These are phyloP conservation scores for Limonius californicus DNA, from an alignment of 1,140 invertebrate species.

Conservation along the genomic window DNA sequence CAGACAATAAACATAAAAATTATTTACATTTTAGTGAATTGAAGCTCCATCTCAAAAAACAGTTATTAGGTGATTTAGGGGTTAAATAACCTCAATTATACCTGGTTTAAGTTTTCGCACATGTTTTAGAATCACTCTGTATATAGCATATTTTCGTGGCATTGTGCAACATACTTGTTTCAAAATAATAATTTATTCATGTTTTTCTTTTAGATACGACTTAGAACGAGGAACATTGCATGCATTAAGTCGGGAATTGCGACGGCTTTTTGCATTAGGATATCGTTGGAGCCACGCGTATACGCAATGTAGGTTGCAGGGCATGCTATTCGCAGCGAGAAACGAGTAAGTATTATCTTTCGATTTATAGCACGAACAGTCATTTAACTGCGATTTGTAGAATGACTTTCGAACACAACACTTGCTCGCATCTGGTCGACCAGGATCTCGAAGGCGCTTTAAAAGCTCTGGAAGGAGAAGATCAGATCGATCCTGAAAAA, in stretches of 20 bases:
- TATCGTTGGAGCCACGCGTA: constrained; percentile 78
- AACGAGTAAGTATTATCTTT: constrained; percentile 47
- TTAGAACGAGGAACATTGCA: constrained; percentile 61
- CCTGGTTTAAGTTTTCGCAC: no score
- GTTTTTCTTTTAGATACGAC: constrained; percentile 53
- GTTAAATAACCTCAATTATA: no score
- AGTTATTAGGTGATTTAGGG: no score
- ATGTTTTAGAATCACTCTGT: no score
- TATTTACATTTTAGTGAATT: no score
- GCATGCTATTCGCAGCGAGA: constrained; percentile 62
- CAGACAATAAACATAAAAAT: no score
- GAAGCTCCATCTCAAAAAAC: no score
- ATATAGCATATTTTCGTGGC: no score
- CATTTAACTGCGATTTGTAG: constrained; percentile 4
- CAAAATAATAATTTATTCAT: no score
- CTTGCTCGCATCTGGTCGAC: constrained; percentile 46
- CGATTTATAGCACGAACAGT: background rate
- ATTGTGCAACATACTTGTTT: background rate
- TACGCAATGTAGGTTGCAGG: constrained; percentile 78
- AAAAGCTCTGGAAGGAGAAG: constrained; percentile 49
- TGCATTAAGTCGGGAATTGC: constrained; percentile 63
- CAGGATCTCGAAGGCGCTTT: constrained; percentile 54
- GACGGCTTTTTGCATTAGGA: constrained; percentile 61
- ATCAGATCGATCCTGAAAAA: constrained; percentile 57
- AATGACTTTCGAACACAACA: constrained; percentile 41